Conservation (phyloP, 1,140 invertebrate genomes). For the silkworm (Bombyx mori) region DNA sequence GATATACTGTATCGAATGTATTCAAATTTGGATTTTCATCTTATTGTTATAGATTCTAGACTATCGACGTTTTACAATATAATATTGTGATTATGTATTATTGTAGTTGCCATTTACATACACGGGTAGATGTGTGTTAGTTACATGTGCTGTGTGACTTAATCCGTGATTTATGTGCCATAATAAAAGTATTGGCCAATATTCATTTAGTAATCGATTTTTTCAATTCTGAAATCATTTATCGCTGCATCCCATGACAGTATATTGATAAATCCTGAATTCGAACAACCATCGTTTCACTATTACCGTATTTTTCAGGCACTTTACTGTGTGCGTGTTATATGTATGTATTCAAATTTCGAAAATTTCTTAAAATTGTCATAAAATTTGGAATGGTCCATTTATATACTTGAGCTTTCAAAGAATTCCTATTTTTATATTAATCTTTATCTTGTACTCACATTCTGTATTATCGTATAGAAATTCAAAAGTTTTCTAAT, state of each 20-base stretch:
- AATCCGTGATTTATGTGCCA: slow-evolving; percentile 46
- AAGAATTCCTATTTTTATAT: slow-evolving; percentile 66
- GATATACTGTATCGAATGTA: slow-evolving; percentile 14
- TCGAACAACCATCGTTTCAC: too few relatives aligned
- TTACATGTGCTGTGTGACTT: slow-evolving; percentile 23
- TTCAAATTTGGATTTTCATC: slow-evolving; percentile 14
- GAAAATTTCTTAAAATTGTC: slow-evolving; percentile 24
- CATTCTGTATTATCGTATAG: slow-evolving; percentile 42
- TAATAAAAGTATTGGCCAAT: slow-evolving; percentile 29
- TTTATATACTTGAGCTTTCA: slow-evolving; percentile 64
- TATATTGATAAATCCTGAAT: slow-evolving; percentile 7
- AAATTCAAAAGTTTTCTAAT: slow-evolving; percentile 49
- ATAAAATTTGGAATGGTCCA: slow-evolving; percentile 47
- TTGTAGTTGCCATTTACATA: slow-evolving; percentile 30
- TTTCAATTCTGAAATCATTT: slow-evolving; percentile 12
- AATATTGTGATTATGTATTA: slow-evolving; percentile 15
- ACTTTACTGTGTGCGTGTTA: neutral
- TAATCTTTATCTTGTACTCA: slow-evolving; percentile 53
- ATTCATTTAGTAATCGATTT: slow-evolving; percentile 12
- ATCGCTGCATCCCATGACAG: slow-evolving; percentile 38
- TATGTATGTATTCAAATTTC: slow-evolving; percentile 3
- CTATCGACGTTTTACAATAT: slow-evolving; percentile 11
- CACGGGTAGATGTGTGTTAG: slow-evolving; percentile 41
- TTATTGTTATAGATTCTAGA: slow-evolving; percentile 3
- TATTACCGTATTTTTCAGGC: too few relatives aligned